Evolutionary conservation across 2,113 vertebrate species (phyloP).

Genomic region (Spizaetus ornatus): DNA sequence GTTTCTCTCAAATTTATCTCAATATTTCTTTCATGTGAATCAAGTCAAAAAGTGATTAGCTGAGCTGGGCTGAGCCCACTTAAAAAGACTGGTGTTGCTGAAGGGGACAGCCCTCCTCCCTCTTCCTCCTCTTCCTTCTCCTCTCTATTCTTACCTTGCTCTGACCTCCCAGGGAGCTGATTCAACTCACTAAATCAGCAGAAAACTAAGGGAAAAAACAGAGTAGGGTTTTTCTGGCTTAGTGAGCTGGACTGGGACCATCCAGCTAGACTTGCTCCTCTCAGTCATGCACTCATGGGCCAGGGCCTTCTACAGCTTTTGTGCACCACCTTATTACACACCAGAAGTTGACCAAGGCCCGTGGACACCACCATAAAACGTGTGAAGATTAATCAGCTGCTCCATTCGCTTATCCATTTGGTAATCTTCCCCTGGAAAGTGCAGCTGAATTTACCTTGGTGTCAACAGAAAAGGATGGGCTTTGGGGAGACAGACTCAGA

Average conservation of each 20-base stretch:
- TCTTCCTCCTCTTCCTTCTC: not conserved
- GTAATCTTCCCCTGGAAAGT: not conserved
- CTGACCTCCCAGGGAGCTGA: not conserved
- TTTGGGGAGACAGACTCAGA: not conserved
- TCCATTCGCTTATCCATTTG: not conserved
- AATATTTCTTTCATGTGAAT: not conserved
- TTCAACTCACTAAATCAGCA: not conserved
- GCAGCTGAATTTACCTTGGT: not conserved
- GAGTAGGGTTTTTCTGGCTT: not conserved
- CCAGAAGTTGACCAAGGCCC: not conserved
- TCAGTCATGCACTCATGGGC: rapidly evolving
- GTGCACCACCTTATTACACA: not conserved
- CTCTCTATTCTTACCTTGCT: not conserved
- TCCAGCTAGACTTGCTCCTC: not conserved
- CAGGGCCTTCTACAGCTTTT: not conserved
- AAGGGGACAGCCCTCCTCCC: not conserved
- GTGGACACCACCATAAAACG: not conserved
- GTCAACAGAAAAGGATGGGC: not conserved
- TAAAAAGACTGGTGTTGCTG: not conserved
- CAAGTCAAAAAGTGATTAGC: not conserved
- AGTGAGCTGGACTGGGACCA: not conserved
- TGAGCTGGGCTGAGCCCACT: not conserved
- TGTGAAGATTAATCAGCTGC: not conserved
- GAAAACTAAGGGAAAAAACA: not conserved
- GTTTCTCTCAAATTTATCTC: not conserved